Evolutionary conservation across 2,113 vertebrate genomes (phyloP).

Genomic region (Sinocyclocheilus grahami): DNA sequence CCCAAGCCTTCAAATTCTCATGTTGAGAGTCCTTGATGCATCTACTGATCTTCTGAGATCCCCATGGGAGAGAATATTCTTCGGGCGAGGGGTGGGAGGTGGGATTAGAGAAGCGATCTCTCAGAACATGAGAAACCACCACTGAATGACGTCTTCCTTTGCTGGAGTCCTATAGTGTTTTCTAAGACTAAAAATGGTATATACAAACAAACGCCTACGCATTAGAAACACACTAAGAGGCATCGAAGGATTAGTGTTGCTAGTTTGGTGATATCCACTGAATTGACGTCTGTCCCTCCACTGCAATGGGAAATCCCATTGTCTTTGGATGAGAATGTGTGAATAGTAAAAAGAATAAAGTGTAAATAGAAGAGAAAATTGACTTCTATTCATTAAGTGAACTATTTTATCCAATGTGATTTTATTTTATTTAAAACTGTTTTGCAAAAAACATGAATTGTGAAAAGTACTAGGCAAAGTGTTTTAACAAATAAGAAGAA

Average conservation of each 20-base stretch:
- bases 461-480: not conserved
- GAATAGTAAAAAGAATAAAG: not conserved
- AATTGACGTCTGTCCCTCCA: not conserved
- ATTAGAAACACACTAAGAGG: constrained; percentile 32
- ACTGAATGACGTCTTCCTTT: constrained; percentile 39
- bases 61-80: constrained; percentile 37
- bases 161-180: not conserved
- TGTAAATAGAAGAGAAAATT: not conserved
- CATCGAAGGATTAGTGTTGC: constrained; percentile 31
- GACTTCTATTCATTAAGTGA: not conserved
- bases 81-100: not conserved
- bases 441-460: not conserved
- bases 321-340: not conserved
- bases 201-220: constrained; percentile 34
- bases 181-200: constrained; percentile 6
- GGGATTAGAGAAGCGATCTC: constrained; percentile 12
- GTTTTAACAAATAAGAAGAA: not conserved
- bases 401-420: not conserved
- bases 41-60: constrained; percentile 48
- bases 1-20: constrained; percentile 21
- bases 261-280: constrained; percentile 24
- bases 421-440: not conserved
- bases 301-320: too few species aligned
- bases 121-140: constrained; percentile 41
- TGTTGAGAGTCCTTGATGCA: not conserved